Evolutionary conservation across 1,140 invertebrate genomes (phyloP), one percentile per base, ranked within the genome.

Genomic region (Hycleus phaleratus): DNA sequence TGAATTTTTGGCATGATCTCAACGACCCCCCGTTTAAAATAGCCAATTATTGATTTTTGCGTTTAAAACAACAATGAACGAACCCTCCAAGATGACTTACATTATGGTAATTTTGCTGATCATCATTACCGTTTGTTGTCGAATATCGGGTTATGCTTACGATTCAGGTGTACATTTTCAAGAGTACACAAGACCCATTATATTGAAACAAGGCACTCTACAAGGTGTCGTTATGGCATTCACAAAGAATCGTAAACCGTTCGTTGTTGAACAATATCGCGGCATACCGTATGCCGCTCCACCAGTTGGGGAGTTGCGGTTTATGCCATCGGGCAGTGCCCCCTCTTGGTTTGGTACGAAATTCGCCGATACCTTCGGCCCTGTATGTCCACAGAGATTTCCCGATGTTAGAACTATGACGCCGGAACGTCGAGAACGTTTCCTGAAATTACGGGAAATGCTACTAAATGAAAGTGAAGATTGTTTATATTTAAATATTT

Each of bases 401-500:
- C 86, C 87, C 3, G 77, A 82, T 58, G 73, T 81, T 6, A 77
- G 74, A 25, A 78, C 78, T 46, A 85, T 85, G 59, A 80, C 84
- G 2, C 75, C 80, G 8, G 84, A 81, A 7, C 77, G 88, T 39
- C 82, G 83, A 62, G 80, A 83, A 53, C 85, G 89, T 65, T 75
- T 91, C 55, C 78, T 80, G 58, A 78, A 81, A 49, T 73, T 92
- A n/a, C 83, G 85, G 0, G 85, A 84, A 67, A 65, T 58, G 49
- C 75, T 96, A 25, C 78, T 75, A 48, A 83, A 91, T 61, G 88
- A 95, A 74, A 89, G 82, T 49, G 94, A 97, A 76, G 93, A 97
- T 74, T 97, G 94, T 70, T 75, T 97, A 6, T 93, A 93, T 71
- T 79, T 97, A 48, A 97, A 97, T 73, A 85, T 97, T 55, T 97